Evolutionary conservation across 2,797 vertebrate species (phyloP).

Genomic region (Sebastes taczanowskii): DNA sequence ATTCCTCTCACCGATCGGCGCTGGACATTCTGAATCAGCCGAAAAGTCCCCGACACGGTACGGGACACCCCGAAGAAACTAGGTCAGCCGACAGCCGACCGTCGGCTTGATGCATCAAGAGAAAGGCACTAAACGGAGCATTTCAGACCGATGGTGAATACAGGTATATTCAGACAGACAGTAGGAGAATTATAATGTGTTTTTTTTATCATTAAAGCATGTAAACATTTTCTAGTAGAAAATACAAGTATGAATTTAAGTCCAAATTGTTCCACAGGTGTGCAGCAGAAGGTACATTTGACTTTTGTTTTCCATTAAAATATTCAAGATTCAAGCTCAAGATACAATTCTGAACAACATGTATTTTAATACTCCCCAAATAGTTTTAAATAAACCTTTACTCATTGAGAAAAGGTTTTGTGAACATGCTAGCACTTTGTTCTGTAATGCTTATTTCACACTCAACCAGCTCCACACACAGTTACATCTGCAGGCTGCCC

Average conservation of each 20-base stretch:
- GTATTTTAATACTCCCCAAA: background rate
- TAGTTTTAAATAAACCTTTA: background rate
- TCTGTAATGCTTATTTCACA: constrained; percentile 27
- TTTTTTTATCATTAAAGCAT: background rate
- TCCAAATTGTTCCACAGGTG: background rate
- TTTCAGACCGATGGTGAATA: too few species aligned
- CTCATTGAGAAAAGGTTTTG: background rate
- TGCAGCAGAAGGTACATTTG: background rate
- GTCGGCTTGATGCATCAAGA: too few species aligned
- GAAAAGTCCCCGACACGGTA: too few species aligned
- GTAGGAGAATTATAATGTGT: too few species aligned
- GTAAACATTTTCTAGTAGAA: background rate
- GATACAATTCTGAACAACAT: background rate
- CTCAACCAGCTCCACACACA: constrained; percentile 10
- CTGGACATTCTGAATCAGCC: too few species aligned
- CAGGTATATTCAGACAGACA: too few species aligned
- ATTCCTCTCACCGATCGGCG: too few species aligned
- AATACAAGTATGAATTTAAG: background rate
- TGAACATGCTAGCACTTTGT: constrained; percentile 2
- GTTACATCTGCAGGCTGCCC: constrained; percentile 33
- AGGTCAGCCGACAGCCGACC: too few species aligned
- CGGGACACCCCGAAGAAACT: too few species aligned
- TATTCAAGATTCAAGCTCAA: background rate
- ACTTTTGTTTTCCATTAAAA: background rate
- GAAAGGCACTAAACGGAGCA: too few species aligned